Base-by-base conservation (phyloP, 2,113 vertebrate species). In the Ancistrus triradiatus region DNA sequence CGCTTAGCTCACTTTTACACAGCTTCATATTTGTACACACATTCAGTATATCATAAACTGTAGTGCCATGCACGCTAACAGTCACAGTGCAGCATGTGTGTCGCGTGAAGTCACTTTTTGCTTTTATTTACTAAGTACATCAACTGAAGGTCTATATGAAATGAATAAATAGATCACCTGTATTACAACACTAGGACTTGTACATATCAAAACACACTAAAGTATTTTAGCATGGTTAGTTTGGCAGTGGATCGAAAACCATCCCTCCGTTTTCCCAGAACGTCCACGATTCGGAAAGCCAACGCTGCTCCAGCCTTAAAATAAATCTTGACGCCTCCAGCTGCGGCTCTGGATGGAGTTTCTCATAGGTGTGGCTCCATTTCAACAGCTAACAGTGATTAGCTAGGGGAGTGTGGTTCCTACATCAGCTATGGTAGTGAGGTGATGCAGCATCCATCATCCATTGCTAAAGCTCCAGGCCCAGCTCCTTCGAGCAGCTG, bases 401-500 rank as follows among this genome's bases (percentile, higher is more conserved):
- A 63, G 53, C 48, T 58, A 59, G 19, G 46, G 18, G 25, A 43
- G 15, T 28, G 62, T 44, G 51, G 21, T 44, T 49, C 40, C 72
- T 72, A 63, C 42, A 55, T 72, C 65, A 65, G 37, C 60, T 64
- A 68, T 43, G 50, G 51, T 31, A 46, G 46, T 27, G 24, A 38
- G 24, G 22, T 15, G 19, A 67, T 37, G 35, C 35, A 13, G 13
- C n/a, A n/a, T 2, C 11, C 53, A 37, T 72, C 65, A 72, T 22
- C 69, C 69, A 1, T 59, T 61, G 21, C 38, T 65, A 42, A 59
- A 70, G 40, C 52, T 25, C 10, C 55, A 58, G 40, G 18, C 35
- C 49, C 63, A 58, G 28, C 28, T 18, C 25, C 13, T 42, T 21
- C 18, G 43, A 55, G 15, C 9, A 21, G 11, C 14, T 4, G 7